These are phyloP conservation scores for Tenrec ecaudatus DNA, from an alignment of 2,113 vertebrate genomes.

Conservation along the genomic window DNA sequence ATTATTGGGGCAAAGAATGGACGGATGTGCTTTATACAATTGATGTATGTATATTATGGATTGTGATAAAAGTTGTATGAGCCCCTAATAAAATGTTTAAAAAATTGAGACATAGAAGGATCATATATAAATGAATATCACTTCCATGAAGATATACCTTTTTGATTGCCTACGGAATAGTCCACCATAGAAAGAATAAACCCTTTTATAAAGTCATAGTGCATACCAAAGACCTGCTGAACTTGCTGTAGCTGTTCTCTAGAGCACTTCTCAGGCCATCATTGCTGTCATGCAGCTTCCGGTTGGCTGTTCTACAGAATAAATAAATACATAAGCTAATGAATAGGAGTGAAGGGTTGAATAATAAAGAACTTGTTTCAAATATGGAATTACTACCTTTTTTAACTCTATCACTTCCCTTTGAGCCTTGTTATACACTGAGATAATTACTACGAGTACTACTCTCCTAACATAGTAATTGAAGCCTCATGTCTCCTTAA, in stretches of 20 bases:
- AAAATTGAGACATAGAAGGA: too few relatives aligned
- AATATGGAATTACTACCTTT: not conserved
- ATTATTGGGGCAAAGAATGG: too few relatives aligned
- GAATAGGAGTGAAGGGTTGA: not conserved
- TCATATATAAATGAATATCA: not conserved
- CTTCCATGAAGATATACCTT: not conserved
- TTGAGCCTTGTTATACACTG: not conserved
- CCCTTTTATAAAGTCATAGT: not conserved
- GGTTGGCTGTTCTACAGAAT: conserved; percentile 89
- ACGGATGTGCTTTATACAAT: too few relatives aligned
- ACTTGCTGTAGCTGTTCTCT: conserved; percentile 91
- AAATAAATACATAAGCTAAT: conserved; percentile 18
- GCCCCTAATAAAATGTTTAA: too few relatives aligned
- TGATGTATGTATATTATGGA: too few relatives aligned
- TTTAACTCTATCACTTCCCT: not conserved
- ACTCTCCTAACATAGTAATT: not conserved
- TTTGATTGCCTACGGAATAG: not conserved
- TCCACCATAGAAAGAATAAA: not conserved
- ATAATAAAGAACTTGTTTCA: not conserved
- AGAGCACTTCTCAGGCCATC: conserved; percentile 90
- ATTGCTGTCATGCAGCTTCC: conserved; percentile 94
- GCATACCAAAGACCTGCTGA: conserved; percentile 89
- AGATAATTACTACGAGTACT: not conserved
- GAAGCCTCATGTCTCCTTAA: not conserved
- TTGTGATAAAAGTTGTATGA: too few relatives aligned